phyloP scores from a whole-genome alignment of 2,888 invertebrate genomes.

The Acanthosepion pharaonis region DNA sequence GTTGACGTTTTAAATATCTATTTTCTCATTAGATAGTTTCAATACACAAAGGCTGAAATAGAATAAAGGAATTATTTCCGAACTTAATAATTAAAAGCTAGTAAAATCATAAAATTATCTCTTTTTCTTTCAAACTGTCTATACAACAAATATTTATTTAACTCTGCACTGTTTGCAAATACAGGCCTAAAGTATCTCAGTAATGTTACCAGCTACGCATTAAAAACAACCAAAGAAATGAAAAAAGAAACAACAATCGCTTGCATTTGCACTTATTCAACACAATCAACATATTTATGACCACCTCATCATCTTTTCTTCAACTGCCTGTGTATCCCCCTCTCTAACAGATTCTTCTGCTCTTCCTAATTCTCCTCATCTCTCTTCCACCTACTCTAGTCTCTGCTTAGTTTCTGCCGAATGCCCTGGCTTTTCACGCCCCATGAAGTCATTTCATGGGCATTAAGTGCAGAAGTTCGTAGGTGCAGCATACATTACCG shows the following conservation, averaged over 20 bases:
- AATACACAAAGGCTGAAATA: too few species aligned
- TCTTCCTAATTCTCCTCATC: neutral
- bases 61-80: too few species aligned
- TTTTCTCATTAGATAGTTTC: too few species aligned
- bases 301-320: neutral
- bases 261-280: neutral
- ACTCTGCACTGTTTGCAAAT: too few species aligned
- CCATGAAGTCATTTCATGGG: neutral
- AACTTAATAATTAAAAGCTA: too few species aligned
- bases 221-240: neutral
- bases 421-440: neutral
- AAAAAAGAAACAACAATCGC: neutral
- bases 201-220: neutral
- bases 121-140: too few species aligned
- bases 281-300: neutral
- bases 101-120: too few species aligned
- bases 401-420: neutral
- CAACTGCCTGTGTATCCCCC: neutral
- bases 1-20: too few species aligned
- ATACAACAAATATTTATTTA: too few species aligned
- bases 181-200: neutral
- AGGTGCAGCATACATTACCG: neutral
- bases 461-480: slow-evolving; percentile 20
- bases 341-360: too few species aligned
- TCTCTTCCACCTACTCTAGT: neutral